Base-by-base conservation (phyloP, 2,113 vertebrate species). In the Capreolus pygargus region DNA sequence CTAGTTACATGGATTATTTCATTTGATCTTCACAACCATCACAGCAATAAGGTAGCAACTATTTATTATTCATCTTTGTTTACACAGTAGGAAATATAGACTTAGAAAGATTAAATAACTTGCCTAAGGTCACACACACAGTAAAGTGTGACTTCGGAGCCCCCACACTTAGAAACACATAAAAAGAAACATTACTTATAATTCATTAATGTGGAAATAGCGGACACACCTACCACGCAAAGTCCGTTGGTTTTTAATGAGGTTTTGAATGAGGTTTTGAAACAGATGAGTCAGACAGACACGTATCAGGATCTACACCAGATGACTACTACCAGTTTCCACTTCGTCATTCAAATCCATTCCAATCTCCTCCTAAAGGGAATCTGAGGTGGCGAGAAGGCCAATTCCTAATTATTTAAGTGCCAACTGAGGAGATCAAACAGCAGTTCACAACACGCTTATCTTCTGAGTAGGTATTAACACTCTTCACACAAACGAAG, bases 221-320 rank as follows among this genome's bases (percentile, higher is more conserved):
- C 86, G 76, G 61, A 28, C n/a, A 91, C 47, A 67, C 25, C 52
- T 78, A 91, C 21, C 17, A n/a, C 11, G 47, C 67, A 50, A 11
- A 57, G 23, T 50, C 91, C 2, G 30, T n/a, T 61, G 70, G 23
- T 39, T 61, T 70, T 3, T 70, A 92, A 86, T 16, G 52, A 86
- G 27, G 36, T 78, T 91, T 54, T 84, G 2, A 92, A 86, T 16
- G 52, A 86, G 27, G 36, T 78, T 91, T 54, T 84, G 2, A 94
- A 96, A 96, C 45, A 7, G 28, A 88, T 93, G 90, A 91, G 93
- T 93, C 95, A 88, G 57, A 60, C 1, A n/a, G 50, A 84, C 30
- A 23, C 3, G 4, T 21, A 54, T n/a, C 50, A 47, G 39, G 33
- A 91, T 28, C 67, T 25, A 70, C 30, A n/a, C 52, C 19, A 39